Base-by-base conservation (phyloP, 2,113 vertebrate genomes). In the Anser cygnoides region DNA sequence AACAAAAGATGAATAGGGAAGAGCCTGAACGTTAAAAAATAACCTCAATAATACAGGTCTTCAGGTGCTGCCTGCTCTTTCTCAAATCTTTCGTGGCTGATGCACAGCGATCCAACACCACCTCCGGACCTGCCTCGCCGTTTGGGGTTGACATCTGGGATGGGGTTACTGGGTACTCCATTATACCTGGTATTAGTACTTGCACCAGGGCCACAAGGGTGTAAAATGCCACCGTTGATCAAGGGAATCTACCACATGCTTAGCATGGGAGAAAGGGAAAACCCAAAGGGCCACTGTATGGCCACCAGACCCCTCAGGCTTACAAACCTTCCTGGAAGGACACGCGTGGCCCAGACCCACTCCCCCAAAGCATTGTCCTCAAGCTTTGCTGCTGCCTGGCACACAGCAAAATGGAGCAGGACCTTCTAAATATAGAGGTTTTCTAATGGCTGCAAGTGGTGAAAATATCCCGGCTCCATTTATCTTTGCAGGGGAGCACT, bases 401-500 rank as follows among this genome's bases (percentile, higher is more conserved):
- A 35, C 37, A 10, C 10, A 2, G 20, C 46, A 70, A 94, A 90
- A 57, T 86, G 83, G 93, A 88, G 61, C 46, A 80, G 83, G 54
- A 84, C 65, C 80, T 89, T 87, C 93, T 97, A 96, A 97, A 93
- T 93, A 95, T 84, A 96, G 81, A 93, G 29, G 18, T 5, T 5
- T 58, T 80, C 68, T 61, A 73, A 87, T 37, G 76, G 68, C 67
- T 62, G n/a, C 1, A n/a, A 87, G 84, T 65, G 77, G 90, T 46
- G 70, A 63, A 73, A 92, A 81, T 29, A 79, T 80, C 92, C 68
- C 5, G 29, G 77, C 63, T 91, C 91, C 92, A 65, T 92, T 91
- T 90, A 67, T 92, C 93, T 94, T 59, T 8, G 33, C 55, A 37
- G 89, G 84, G 67, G 84, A 31, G 91, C 65, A 41, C 96, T 46